A percentile compares a stretch with the other conserved stretches of the same genome.
Conservation (phyloP, 2,888 invertebrate species). For the Microplitis deprimator region DNA sequence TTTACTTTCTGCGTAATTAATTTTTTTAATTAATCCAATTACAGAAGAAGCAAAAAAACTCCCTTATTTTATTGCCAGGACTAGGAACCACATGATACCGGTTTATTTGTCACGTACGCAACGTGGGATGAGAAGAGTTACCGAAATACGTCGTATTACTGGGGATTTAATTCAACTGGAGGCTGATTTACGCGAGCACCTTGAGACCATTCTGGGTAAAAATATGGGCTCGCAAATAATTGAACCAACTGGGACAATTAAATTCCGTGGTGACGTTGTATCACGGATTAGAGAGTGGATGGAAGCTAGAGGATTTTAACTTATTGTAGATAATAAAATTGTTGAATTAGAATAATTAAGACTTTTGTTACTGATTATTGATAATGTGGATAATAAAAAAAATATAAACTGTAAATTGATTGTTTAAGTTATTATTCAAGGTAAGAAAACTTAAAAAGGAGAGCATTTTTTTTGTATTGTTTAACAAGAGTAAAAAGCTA, state of each 20-base stretch:
- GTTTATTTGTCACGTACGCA: constrained; percentile 79
- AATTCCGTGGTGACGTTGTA: constrained; percentile 83
- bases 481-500: constrained; percentile 23
- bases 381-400: constrained; percentile 26
- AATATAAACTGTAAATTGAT: neutral
- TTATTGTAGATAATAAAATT: constrained; percentile 13
- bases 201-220: constrained; percentile 74
- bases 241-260: constrained; percentile 81
- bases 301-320: constrained; percentile 82
- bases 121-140: constrained; percentile 78
- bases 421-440: neutral
- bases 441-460: constrained; percentile 23
- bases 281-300: constrained; percentile 80
- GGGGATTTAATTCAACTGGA: constrained; percentile 90
- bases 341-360: constrained; percentile 3
- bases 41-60: constrained; percentile 71
- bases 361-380: constrained; percentile 19
- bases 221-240: constrained; percentile 80
- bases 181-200: constrained; percentile 77
- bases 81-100: constrained; percentile 87
- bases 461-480: constrained; percentile 27
- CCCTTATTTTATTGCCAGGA: constrained; percentile 83
- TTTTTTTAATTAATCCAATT: constrained; percentile 36
- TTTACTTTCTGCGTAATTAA: constrained; percentile 9
- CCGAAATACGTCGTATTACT: constrained; percentile 80